Percentiles rank a stretch among this genome's conserved stretches.
Evolutionary conservation across 2,888 invertebrate genomes (phyloP).

Genomic region (Calameuta filiformis): DNA sequence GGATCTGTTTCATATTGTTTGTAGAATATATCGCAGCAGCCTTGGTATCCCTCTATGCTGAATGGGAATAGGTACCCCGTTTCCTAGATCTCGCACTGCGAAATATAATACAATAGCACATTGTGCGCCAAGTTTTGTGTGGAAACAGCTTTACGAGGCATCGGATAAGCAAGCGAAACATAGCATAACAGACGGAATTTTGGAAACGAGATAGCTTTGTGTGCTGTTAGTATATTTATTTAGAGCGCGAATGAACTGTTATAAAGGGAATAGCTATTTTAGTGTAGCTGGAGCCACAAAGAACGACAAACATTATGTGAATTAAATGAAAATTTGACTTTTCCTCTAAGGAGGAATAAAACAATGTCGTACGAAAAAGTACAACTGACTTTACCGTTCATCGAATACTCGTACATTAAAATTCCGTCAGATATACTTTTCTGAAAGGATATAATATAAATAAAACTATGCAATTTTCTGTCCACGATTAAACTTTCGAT

Average conservation of each 20-base stretch:
- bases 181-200: conserved; percentile 29
- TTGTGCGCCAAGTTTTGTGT: conserved; percentile 45
- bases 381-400: background rate
- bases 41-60: conserved; percentile 15
- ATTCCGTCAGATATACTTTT: background rate
- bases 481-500: background rate
- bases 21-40: conserved; percentile 16
- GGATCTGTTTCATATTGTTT: conserved; percentile 27
- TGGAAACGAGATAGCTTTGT: conserved; percentile 29
- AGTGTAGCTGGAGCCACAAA: background rate
- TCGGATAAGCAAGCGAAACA: conserved; percentile 31
- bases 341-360: background rate
- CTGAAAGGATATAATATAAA: background rate
- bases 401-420: background rate
- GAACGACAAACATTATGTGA: background rate
- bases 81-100: conserved; percentile 7
- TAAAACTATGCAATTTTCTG: background rate
- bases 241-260: background rate
- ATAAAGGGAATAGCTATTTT: background rate
- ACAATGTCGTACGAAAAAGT: background rate
- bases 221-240: background rate
- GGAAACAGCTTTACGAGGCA: conserved; percentile 49
- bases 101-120: conserved; percentile 38
- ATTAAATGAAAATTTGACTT: background rate
- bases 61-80: conserved; percentile 26